Evolutionary conservation across 2,113 vertebrate genomes (phyloP).

Genomic region (Pedionomus torquatus): DNA sequence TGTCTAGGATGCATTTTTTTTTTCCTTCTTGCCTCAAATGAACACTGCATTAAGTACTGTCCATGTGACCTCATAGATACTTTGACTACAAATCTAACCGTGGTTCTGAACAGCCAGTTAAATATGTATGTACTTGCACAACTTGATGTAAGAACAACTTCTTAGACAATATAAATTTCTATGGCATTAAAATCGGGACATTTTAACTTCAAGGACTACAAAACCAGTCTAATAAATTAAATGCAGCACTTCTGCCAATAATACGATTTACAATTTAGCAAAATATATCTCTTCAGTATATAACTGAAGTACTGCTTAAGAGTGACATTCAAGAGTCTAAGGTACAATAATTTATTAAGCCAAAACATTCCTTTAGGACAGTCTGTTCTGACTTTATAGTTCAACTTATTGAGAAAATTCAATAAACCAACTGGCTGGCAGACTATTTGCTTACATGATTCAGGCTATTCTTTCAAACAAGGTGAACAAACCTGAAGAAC

Average conservation of each 20-base stretch:
- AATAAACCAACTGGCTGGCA: conserved; percentile 12
- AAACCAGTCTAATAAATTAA: conserved; percentile 14
- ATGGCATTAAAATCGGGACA: not conserved
- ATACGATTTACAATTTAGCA: not conserved
- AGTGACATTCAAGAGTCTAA: not conserved
- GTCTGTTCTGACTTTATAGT: not conserved
- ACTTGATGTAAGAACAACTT: not conserved
- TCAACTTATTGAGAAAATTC: conserved; percentile 14
- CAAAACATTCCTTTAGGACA: not conserved
- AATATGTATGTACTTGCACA: not conserved
- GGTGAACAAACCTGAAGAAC: not conserved
- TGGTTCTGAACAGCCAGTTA: not conserved
- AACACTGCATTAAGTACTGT: not conserved
- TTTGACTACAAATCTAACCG: not conserved
- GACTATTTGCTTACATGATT: not conserved
- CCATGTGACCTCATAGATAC: not conserved
- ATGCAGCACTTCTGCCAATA: not conserved
- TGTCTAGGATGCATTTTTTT: not conserved
- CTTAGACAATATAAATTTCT: not conserved
- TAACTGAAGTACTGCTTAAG: not conserved
- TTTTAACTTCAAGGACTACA: not conserved
- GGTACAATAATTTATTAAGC: not conserved
- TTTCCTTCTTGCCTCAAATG: not conserved
- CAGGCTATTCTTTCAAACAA: conserved; percentile 16
- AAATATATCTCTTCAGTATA: not conserved